A percentile compares a stretch with the other conserved stretches of the same genome.
These are phyloP conservation scores for Aquatica leii DNA, from an alignment of 2,888 invertebrate species.

Conservation along the genomic window DNA sequence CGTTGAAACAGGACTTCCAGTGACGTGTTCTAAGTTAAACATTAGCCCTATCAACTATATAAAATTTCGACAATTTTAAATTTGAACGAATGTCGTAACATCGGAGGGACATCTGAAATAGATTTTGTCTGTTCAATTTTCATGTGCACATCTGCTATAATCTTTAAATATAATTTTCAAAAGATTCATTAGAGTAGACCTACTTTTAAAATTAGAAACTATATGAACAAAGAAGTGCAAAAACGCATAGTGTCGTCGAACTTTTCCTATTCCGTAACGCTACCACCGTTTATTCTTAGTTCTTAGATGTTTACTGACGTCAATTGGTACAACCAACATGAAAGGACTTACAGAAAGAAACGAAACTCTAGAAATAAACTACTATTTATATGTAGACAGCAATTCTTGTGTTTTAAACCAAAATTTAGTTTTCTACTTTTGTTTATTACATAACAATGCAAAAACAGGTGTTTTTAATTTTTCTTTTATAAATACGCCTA, in stretches of 20 bases:
- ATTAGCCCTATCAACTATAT: too few relatives aligned
- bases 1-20: not conserved
- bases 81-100: too few relatives aligned
- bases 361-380: constrained; percentile 16
- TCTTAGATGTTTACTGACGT: constrained; percentile 30
- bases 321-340: constrained; percentile 24
- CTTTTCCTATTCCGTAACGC: constrained; percentile 29
- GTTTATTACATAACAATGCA: not conserved
- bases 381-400: not conserved
- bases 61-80: too few relatives aligned
- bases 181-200: constrained; percentile 28
- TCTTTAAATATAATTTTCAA: constrained; percentile 21
- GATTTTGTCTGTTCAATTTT: constrained; percentile 8
- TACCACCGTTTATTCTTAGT: constrained; percentile 35
- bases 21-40: not conserved
- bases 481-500: not conserved
- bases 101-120: not conserved
- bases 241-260: constrained; percentile 41
- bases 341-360: constrained; percentile 18
- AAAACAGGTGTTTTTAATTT: not conserved
- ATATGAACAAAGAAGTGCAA: constrained; percentile 37
- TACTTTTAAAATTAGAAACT: constrained; percentile 37
- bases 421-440: not conserved
- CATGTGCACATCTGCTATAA: constrained; percentile 14
- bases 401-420: not conserved